Base-by-base conservation (phyloP, 2,888 invertebrate genomes). In the Conistra vaccinii region DNA sequence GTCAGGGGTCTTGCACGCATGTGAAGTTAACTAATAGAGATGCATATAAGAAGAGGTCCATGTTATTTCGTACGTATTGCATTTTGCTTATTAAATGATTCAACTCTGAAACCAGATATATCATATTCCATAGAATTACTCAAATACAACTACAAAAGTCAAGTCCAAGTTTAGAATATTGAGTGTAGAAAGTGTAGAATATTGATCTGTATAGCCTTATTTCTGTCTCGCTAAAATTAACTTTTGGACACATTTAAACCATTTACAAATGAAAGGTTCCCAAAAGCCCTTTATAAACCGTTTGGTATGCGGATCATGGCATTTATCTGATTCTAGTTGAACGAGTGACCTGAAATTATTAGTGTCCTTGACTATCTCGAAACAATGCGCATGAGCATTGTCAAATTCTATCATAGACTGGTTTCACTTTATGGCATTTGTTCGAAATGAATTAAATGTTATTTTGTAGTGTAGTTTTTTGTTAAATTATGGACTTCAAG, bases 301-400 rank as follows among this genome's bases (percentile, higher is more conserved):
- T 12, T 51, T 67, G 83, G 87, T 77, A 86, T 86, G 85, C 85
- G 86, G 80, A 86, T 80, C 83, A 75, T 80, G 80, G 48, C 85
- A 82, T 85, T 86, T 83, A 76, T 73, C 72, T 69, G 84, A 82
- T 82, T 63, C 45, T 57, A 70, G 69, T 77, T 81, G 66, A 83
- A 67, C 85, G 70, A 80, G 81, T 84, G 76, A 80, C 76, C 80
- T 80, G 78, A 66, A 79, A 76, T 69, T 58, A 67, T 69, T 17
- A 12, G 65, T 78, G 82, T 82, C 86, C 86, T 86, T 85, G 78
- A 79, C 69, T 79, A 76, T 23, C 55, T 35, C 61, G 58, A 69
- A 61, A 84, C 81, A 83, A 80, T 84, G 68, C 58, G 67, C 73
- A 32, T 35, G 66, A 58, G 60, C 69, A 83, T 70, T 73, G 83